These are phyloP conservation scores for Acromyrmex charruanus DNA, from an alignment of 1,140 invertebrate species.

Conservation along the genomic window DNA sequence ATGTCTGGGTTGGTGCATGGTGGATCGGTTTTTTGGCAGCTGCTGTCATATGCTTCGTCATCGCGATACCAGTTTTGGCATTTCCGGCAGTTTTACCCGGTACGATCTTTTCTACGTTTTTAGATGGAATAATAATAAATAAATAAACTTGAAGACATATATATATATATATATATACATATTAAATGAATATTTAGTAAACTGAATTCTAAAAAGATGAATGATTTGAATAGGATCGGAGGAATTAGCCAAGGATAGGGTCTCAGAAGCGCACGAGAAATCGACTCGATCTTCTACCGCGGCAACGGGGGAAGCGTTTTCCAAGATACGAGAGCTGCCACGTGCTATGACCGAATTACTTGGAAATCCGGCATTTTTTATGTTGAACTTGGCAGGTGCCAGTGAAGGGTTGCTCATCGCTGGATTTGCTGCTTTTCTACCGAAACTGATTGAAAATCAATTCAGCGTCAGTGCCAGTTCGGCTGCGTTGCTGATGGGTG, in stretches of 20 bases:
- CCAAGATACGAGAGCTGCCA: conserved; percentile 89
- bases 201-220: neutral
- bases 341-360: conserved; percentile 89
- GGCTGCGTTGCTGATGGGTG: conserved; percentile 92
- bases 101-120: conserved; percentile 72
- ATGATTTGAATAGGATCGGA: conserved; percentile 86
- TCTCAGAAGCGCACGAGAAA: conserved; percentile 90
- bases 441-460: conserved; percentile 94
- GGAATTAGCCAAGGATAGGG: conserved; percentile 89
- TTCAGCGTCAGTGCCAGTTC: conserved; percentile 91
- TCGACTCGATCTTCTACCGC: conserved; percentile 69
- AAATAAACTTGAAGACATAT: neutral
- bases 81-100: conserved; percentile 91
- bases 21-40: conserved; percentile 93
- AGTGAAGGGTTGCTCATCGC: conserved; percentile 92
- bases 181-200: neutral
- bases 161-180: too few relatives aligned
- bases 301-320: conserved; percentile 86
- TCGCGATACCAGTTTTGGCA: conserved; percentile 90
- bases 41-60: conserved; percentile 89
- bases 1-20: conserved; percentile 95
- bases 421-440: conserved; percentile 93
- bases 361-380: conserved; percentile 93
- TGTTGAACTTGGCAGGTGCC: conserved; percentile 92
- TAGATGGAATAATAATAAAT: neutral